A percentile compares a stretch with the other conserved stretches of the same genome.
These are phyloP conservation scores for Rostratula benghalensis DNA, from an alignment of 2,113 vertebrate genomes.

Conservation along the genomic window DNA sequence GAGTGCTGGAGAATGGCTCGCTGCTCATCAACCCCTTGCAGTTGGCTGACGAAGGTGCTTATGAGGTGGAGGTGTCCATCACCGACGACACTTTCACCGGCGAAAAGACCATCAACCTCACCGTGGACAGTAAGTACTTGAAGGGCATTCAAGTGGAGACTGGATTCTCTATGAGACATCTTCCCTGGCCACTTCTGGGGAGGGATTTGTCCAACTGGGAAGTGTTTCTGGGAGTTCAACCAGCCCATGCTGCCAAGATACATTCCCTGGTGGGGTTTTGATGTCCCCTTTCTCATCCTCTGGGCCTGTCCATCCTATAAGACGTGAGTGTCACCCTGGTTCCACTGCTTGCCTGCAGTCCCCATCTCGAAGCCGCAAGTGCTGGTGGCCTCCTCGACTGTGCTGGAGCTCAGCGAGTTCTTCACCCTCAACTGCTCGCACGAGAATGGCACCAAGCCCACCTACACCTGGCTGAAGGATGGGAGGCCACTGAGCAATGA, in stretches of 20 bases:
- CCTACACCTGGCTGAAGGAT: slow-evolving; percentile 91
- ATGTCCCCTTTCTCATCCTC: background rate
- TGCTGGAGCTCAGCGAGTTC: slow-evolving; percentile 90
- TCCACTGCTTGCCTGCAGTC: slow-evolving; percentile 69
- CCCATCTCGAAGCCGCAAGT: slow-evolving; percentile 87
- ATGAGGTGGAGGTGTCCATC: slow-evolving; percentile 96
- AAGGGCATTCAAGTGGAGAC: rapidly evolving
- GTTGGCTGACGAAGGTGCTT: slow-evolving; percentile 87
- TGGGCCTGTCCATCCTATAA: rapidly evolving
- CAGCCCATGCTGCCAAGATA: too few relatives aligned
- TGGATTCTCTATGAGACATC: background rate
- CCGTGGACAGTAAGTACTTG: slow-evolving; percentile 86
- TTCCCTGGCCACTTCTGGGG: background rate
- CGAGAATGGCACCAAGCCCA: slow-evolving; percentile 88
- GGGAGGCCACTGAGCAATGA: slow-evolving; percentile 86
- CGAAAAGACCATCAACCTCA: slow-evolving; percentile 91
- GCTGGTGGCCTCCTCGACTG: slow-evolving; percentile 81
- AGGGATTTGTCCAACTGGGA: background rate
- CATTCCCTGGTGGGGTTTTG: background rate
- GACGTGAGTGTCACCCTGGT: rapidly evolving
- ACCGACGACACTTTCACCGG: slow-evolving; percentile 92
- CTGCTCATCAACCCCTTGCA: slow-evolving; percentile 90
- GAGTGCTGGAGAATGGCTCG: slow-evolving; percentile 92
- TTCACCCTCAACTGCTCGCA: slow-evolving; percentile 92
- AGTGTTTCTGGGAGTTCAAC: background rate